These are phyloP conservation scores for Selenia dentaria DNA, from an alignment of 2,888 invertebrate species.

Conservation along the genomic window DNA sequence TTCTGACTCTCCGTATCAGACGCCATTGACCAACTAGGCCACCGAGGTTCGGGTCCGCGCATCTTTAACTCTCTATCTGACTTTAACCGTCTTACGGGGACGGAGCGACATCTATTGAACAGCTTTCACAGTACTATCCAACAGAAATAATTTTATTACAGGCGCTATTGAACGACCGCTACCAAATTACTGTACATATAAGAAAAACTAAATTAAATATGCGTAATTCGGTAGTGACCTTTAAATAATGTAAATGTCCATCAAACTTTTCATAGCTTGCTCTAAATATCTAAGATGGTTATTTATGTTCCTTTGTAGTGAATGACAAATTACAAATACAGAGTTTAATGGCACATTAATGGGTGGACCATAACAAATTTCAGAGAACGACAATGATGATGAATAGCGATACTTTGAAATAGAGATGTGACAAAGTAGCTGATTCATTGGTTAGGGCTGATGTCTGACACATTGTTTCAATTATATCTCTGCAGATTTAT, in stretches of 20 bases:
- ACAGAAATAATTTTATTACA: too few relatives aligned
- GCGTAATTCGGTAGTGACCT: conserved; percentile 21
- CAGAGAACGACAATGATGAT: conserved; percentile 67
- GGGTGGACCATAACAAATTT: conserved; percentile 57
- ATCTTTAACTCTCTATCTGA: too few relatives aligned
- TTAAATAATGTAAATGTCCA: conserved; percentile 17
- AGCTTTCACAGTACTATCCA: too few relatives aligned
- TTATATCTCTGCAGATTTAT: too few relatives aligned
- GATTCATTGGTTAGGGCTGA: conserved; percentile 23
- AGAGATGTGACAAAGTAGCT: conserved; percentile 53
- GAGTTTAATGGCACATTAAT: conserved; percentile 45
- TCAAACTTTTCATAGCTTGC: conserved; percentile 24
- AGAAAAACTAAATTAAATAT: too few relatives aligned
- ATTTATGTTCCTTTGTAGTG: conserved; percentile 26
- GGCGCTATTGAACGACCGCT: too few relatives aligned
- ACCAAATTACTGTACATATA: too few relatives aligned
- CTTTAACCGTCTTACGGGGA: too few relatives aligned
- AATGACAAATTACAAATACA: conserved; percentile 36
- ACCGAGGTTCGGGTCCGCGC: too few relatives aligned
- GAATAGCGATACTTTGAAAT: conserved; percentile 62
- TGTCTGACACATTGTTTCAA: conserved; percentile 2
- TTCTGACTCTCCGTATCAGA: too few relatives aligned
- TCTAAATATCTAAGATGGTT: conserved; percentile 25
- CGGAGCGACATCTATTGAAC: too few relatives aligned
- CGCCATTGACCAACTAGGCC: too few relatives aligned